Conservation (phyloP, 2,888 invertebrate genomes). For the Hymenopus coronatus region DNA sequence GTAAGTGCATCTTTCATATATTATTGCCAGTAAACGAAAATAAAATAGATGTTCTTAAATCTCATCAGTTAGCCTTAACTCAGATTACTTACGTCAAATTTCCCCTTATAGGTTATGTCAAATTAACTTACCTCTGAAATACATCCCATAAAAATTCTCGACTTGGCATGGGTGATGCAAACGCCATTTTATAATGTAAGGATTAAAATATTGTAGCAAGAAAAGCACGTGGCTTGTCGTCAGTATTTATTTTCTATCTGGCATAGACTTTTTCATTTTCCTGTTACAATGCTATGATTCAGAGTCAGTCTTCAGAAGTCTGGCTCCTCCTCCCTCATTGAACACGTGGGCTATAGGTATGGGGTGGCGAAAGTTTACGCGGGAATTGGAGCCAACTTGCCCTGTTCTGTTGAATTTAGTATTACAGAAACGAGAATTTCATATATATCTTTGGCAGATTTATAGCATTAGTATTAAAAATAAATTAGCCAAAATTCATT, state of each 20-base stretch:
- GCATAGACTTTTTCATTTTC: background rate
- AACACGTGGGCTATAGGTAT: background rate
- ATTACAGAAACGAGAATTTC: no score
- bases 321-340: background rate
- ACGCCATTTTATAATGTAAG: slow-evolving; percentile 38
- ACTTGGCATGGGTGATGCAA: slow-evolving; percentile 68
- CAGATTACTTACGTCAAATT: background rate
- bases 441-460: no score
- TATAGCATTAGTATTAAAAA: no score
- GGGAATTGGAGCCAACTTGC: no score
- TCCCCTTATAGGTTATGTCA: background rate
- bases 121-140: slow-evolving; percentile 63
- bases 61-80: background rate
- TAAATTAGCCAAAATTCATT: no score
- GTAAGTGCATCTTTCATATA: no score
- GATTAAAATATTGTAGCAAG: background rate
- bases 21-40: no score
- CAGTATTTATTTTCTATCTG: background rate
- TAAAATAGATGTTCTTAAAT: no score
- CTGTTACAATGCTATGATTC: background rate
- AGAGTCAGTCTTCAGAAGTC: background rate
- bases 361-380: no score
- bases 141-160: slow-evolving; percentile 77
- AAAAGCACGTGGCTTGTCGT: background rate
- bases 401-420: no score